Base-by-base conservation (phyloP, 92 coral and sea anemone species). In the Porites lobata region DNA sequence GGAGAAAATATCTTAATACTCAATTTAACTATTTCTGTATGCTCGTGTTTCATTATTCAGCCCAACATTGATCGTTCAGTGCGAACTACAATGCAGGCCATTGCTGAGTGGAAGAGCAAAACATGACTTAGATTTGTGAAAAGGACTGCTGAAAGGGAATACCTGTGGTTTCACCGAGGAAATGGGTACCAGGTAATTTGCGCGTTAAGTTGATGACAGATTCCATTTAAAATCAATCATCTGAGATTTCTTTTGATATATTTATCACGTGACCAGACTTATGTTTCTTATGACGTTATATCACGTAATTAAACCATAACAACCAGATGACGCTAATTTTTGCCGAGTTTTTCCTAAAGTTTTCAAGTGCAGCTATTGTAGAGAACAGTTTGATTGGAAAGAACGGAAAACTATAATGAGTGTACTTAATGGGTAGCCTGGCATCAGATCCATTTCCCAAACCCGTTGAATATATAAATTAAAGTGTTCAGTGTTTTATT, bases 91-190 rank as follows among this genome's bases (percentile, higher is more conserved):
- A 85, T 87, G 89, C 94, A 86, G 66, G 99, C 96, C 18, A 96
- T 96, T 90, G 87, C 93, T 4, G 99, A 95, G 82, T 96, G 99
- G 99, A 96, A 96, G 67, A 82, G 91, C 72, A 95, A 32, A 4
- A 94, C 99, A 0, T 96, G 99, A 22, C 73, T 96, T 51, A 74
- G 92, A 59, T 96, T 96, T 70, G 91, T 87, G 65, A 80, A 88
- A 56, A 73, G 96, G 75, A 90, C 96, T 65, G 91, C 87, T 47
- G 92, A 96, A 74, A 96, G 79, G 75, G 94, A 92, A 66, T 96
- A 85, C 75, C 71, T 96, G 58, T 96, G 98, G 95, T 93, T 96
- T 72, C 94, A 95, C 82, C 86, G 97, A 59, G 94, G 94, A 56
- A 88, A 92, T 38, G 99, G 99, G 99, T 96, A 77, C 81, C 96